Conservation (phyloP, 2,888 invertebrate species). For the Sarcophaga rosellei region DNA sequence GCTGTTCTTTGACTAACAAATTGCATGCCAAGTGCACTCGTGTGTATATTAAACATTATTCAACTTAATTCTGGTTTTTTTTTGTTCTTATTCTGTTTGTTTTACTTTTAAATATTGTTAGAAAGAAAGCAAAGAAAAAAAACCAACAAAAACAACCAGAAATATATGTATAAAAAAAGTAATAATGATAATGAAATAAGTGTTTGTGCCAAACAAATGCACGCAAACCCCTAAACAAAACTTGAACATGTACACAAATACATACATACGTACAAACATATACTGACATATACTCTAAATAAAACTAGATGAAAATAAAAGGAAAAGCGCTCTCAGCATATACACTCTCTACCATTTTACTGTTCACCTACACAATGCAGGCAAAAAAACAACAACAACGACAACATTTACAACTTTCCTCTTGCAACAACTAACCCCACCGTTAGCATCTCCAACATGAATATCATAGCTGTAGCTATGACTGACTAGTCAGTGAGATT, state of each 20-base stretch:
- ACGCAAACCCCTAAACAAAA: conserved; percentile 64
- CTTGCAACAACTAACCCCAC: conserved; percentile 18
- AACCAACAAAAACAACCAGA: neutral
- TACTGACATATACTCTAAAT: neutral
- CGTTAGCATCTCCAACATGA: neutral
- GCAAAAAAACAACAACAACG: neutral
- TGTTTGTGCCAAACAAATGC: conserved; percentile 55
- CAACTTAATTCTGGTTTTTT: conserved; percentile 18
- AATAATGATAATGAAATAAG: neutral
- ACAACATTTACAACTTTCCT: conserved; percentile 24
- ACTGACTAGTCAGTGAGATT: too few species aligned
- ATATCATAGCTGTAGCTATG: conserved; percentile 1
- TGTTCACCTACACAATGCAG: conserved; percentile 44
- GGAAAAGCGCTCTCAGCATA: conserved; percentile 1
- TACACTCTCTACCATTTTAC: neutral
- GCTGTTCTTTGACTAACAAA: conserved; percentile 57
- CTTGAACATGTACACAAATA: neutral
- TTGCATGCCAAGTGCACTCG: conserved; percentile 65
- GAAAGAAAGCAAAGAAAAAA: neutral
- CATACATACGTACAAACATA: neutral
- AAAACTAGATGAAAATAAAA: conserved; percentile 21
- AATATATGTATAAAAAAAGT: conserved; percentile 26
- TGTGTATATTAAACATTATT: conserved; percentile 60
- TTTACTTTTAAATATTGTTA: conserved; percentile 4
- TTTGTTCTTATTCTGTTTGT: neutral